Evolutionary conservation across 2,113 vertebrate genomes (phyloP).

Genomic region (Corydoras maculifer): DNA sequence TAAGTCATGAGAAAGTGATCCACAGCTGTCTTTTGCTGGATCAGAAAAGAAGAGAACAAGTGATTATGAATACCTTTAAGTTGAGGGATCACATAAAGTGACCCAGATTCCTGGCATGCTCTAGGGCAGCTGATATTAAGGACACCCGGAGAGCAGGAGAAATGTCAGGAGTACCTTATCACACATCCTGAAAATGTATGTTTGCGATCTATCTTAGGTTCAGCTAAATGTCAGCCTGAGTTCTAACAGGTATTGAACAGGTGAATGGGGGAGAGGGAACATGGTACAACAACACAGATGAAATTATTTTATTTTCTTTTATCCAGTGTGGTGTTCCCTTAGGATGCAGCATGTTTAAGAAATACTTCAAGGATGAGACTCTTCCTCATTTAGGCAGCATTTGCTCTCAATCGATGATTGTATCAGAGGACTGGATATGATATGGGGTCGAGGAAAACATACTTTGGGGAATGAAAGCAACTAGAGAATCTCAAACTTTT

Average conservation of each 20-base stretch:
- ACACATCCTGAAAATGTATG: too few relatives aligned
- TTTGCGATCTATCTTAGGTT: background rate
- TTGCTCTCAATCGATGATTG: too few relatives aligned
- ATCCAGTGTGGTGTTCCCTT: background rate
- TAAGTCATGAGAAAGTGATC: too few relatives aligned
- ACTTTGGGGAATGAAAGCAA: too few relatives aligned
- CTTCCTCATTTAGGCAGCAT: too few relatives aligned
- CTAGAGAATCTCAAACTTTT: too few relatives aligned
- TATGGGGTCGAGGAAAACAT: too few relatives aligned
- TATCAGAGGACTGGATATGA: too few relatives aligned
- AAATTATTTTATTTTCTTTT: too few relatives aligned
- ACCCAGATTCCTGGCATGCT: constrained; percentile 19
- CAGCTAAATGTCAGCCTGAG: background rate
- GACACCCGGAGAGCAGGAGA: constrained; percentile 9
- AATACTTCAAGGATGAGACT: background rate
- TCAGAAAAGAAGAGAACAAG: background rate
- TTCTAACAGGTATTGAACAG: too few relatives aligned
- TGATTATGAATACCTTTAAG: background rate
- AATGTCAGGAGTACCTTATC: constrained; percentile 26
- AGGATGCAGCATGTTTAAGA: background rate
- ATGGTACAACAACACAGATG: too few relatives aligned
- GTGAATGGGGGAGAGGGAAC: background rate
- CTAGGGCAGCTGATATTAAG: constrained; percentile 15
- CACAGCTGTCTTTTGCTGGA: too few relatives aligned
- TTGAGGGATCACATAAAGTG: constrained; percentile 16